phyloP scores from a whole-genome alignment of 1,140 invertebrate genomes.

The Zaprionus ghesquierei region DNA sequence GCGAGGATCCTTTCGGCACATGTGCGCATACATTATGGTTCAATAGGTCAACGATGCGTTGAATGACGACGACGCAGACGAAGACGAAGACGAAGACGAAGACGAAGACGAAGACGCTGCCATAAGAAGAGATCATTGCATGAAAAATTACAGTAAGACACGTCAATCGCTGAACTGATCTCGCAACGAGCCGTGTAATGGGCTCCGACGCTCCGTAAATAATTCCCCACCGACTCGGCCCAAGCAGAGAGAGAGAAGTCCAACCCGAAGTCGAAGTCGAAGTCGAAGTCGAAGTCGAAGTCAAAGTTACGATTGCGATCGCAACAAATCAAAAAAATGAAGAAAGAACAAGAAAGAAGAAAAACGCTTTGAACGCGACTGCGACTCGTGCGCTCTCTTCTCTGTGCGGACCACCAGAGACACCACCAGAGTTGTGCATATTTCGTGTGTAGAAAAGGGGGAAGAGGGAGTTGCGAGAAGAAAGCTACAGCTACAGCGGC shows the following conservation, averaged over 20 bases:
- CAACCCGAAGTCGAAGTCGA: slow-evolving; percentile 1
- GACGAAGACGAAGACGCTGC: slow-evolving; percentile 35
- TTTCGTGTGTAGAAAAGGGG: slow-evolving; percentile 23
- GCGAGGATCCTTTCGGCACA: slow-evolving; percentile 70
- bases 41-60: slow-evolving; percentile 81
- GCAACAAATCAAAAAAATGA: slow-evolving; percentile 63
- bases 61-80: slow-evolving; percentile 61
- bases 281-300: slow-evolving; percentile 18
- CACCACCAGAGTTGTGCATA: slow-evolving; percentile 38
- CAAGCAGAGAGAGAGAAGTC: too few species aligned
- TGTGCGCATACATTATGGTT: slow-evolving; percentile 72
- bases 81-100: background rate
- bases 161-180: slow-evolving; percentile 72
- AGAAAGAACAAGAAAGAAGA: slow-evolving; percentile 17
- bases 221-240: slow-evolving; percentile 35
- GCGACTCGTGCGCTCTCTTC: slow-evolving; percentile 53
- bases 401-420: slow-evolving; percentile 42
- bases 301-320: slow-evolving; percentile 66
- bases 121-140: slow-evolving; percentile 68
- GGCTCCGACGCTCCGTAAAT: slow-evolving; percentile 47
- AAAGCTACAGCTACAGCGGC: slow-evolving; percentile 9
- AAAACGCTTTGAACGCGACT: slow-evolving; percentile 53
- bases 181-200: slow-evolving; percentile 70
- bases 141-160: slow-evolving; percentile 78
- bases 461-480: background rate